Conservation (phyloP, 2,888 invertebrate species). For the Chorisops tibialis region DNA sequence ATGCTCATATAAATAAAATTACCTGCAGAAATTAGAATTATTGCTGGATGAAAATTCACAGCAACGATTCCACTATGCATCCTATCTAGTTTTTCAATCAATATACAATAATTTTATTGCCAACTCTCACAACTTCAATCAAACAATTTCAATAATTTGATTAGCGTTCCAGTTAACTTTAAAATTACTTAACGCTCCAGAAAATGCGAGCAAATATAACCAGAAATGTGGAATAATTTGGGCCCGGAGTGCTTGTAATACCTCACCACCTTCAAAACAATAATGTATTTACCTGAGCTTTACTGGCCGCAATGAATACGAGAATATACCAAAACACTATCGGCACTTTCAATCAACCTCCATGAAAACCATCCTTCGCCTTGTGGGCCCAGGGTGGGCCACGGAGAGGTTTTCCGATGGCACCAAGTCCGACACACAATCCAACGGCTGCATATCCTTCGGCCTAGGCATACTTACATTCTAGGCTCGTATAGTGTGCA, state of each 20-base stretch:
- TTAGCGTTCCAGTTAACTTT: slow-evolving; percentile 17
- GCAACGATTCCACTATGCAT: too few relatives aligned
- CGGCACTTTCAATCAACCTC: slow-evolving; percentile 21
- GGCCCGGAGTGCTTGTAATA: slow-evolving; percentile 19
- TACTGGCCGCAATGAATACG: slow-evolving; percentile 14
- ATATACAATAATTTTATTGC: too few relatives aligned
- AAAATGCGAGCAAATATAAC: slow-evolving; percentile 4
- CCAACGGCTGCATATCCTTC: too few relatives aligned
- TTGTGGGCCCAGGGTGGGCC: not conserved
- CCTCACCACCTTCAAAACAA: slow-evolving; percentile 16
- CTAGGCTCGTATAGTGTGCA: too few relatives aligned
- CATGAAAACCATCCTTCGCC: not conserved
- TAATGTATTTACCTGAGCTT: slow-evolving; percentile 14
- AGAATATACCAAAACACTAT: slow-evolving; percentile 12
- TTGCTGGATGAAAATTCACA: too few relatives aligned
- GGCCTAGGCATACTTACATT: too few relatives aligned
- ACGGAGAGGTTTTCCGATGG: not conserved
- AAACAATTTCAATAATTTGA: slow-evolving; percentile 19
- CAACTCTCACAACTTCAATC: slow-evolving; percentile 14
- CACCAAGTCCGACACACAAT: too few relatives aligned
- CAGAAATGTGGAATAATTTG: slow-evolving; percentile 1
- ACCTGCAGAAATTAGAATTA: too few relatives aligned
- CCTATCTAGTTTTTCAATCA: too few relatives aligned
- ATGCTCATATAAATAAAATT: too few relatives aligned
- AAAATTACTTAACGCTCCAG: slow-evolving; percentile 16